Evolutionary conservation across 2,113 vertebrate species (phyloP), one percentile per base, ranked within the genome.

Genomic region (Tyrannus savana): DNA sequence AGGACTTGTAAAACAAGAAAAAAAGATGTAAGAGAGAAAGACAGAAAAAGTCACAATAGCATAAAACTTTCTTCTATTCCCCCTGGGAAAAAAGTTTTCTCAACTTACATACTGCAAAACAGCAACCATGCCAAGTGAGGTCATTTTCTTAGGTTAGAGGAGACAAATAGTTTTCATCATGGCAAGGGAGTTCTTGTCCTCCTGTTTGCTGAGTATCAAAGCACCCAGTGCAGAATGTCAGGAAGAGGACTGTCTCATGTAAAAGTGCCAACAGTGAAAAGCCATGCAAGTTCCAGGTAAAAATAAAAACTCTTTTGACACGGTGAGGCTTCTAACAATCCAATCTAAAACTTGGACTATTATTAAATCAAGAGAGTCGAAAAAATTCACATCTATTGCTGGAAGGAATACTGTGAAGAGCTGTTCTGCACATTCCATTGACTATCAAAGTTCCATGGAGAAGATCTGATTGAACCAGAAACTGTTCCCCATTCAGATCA

Each of bases 121-220:
- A 91, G 63, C 59, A 78, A 47, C 11, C 62, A 52, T 66, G 81
- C 59, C 89, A 90, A 74, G 75, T 5, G 90, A 93, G 84, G 73
- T 89, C 50, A 80, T 89, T 92, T 94, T 6, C 5, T 92, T 59
- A 76, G 81, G 49, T 93, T 77, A 90, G 64, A 96, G 46, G 46
- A 93, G 25, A 52, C 58, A 73, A 69, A 86, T 5, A 79, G 62
- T 31, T 59, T 85, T 55, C 28, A 46, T 62, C 42, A 24, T 66
- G 82, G 89, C 63, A 69, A 90, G 67, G 64, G 93, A 33, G 49
- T 56, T 31, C 5, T 35, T 5, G 17, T 55, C 75, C 16, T 68
- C 64, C 24, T 19, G 50, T n/a, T 89, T 90, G 46, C n/a, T 56
- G 90, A 86, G 47, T 74, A 59, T 68, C 89, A 92, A 89, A 96